Evolutionary conservation across 2,113 vertebrate species (phyloP).

Genomic region (Pseudonaja textilis): DNA sequence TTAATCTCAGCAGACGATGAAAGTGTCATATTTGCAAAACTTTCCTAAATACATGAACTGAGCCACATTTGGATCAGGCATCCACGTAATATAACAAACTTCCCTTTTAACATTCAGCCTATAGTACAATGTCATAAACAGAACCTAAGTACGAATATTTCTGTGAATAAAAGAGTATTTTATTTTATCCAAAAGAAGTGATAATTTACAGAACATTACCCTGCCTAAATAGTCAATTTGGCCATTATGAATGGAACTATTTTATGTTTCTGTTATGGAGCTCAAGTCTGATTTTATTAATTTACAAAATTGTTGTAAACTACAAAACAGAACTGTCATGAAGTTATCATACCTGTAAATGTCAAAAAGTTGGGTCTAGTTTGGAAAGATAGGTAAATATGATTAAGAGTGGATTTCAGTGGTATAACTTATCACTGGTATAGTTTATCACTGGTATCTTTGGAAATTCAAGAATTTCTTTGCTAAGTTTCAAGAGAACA

Average conservation of each 20-base stretch:
- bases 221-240: neutral
- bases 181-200: neutral
- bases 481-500: neutral
- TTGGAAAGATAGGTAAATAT: neutral
- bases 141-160: neutral
- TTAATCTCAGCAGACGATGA: neutral
- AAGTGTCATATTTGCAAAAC: neutral
- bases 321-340: neutral
- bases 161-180: neutral
- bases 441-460: neutral
- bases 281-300: neutral
- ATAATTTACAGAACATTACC: neutral
- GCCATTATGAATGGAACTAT: neutral
- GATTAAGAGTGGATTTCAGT: neutral
- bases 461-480: neutral
- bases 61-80: neutral
- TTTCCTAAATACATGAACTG: neutral
- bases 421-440: neutral
- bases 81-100: neutral
- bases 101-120: neutral
- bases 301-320: neutral
- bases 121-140: neutral
- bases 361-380: neutral
- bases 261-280: neutral
- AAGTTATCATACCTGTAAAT: neutral